Conservation (phyloP, 2,888 invertebrate species). For the Xestia xanthographa region DNA sequence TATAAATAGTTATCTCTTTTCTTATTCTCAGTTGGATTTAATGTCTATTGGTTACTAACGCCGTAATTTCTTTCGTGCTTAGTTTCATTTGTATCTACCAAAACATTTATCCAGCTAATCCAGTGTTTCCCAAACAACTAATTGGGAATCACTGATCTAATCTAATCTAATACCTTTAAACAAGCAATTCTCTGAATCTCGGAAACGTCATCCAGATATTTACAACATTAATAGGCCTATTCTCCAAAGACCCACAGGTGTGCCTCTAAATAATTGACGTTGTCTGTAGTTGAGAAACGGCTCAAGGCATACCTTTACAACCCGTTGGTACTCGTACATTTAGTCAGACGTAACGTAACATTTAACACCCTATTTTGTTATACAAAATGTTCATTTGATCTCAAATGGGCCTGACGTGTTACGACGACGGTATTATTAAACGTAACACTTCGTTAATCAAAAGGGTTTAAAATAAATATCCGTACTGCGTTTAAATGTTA, state of each 20-base stretch:
- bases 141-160: too few species aligned
- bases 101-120: slow-evolving; percentile 23
- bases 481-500: slow-evolving; percentile 9
- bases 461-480: slow-evolving; percentile 34
- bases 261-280: slow-evolving; percentile 51
- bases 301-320: slow-evolving; percentile 31
- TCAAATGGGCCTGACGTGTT: slow-evolving; percentile 9
- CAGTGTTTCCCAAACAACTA: too few species aligned
- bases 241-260: slow-evolving; percentile 36
- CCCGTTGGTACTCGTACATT: slow-evolving; percentile 22
- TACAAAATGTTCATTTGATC: slow-evolving; percentile 26
- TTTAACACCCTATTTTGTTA: slow-evolving; percentile 23
- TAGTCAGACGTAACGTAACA: slow-evolving; percentile 9
- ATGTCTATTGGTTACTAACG: not conserved
- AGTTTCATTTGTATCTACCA: not conserved
- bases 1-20: slow-evolving; percentile 10
- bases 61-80: slow-evolving; percentile 2
- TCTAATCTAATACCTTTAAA: too few species aligned
- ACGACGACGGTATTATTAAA: slow-evolving; percentile 21
- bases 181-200: too few species aligned
- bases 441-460: slow-evolving; percentile 16
- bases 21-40: not conserved
- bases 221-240: slow-evolving; percentile 2
- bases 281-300: slow-evolving; percentile 33
- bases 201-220: too few species aligned